Conservation (phyloP, 2,797 vertebrate genomes). For the Macroramphosus scolopax region DNA sequence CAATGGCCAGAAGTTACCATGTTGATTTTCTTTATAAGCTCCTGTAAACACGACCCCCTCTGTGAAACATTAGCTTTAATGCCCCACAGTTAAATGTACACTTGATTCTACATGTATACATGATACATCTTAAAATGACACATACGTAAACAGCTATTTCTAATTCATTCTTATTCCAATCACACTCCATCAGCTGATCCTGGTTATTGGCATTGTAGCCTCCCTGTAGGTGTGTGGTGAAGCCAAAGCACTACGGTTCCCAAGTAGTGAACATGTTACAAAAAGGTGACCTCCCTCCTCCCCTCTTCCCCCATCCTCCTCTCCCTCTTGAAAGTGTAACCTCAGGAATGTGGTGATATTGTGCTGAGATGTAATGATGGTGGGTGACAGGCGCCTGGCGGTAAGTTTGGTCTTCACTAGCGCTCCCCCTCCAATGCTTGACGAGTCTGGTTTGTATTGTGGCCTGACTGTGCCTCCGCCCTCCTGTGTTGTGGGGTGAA, state of each 20-base stretch:
- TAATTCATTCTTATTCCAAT: too few species aligned
- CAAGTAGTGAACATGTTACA: conserved; percentile 55
- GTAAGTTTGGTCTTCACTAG: conserved; percentile 79
- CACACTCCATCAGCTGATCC: conserved; percentile 28
- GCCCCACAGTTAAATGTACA: conserved; percentile 10
- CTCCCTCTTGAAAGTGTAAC: conserved; percentile 67
- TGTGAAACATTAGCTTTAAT: conserved; percentile 14
- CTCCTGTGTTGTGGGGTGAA: conserved; percentile 68
- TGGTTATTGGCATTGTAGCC: conserved; percentile 42
- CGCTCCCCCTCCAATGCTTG: conserved; percentile 56
- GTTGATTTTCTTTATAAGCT: conserved; percentile 42
- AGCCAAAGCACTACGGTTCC: conserved; percentile 49
- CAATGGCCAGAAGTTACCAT: conserved; percentile 57
- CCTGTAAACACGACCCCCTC: conserved; percentile 21
- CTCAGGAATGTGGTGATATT: conserved; percentile 75
- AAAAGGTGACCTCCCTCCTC: conserved; percentile 46
- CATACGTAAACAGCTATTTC: not conserved
- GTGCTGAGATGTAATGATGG: conserved; percentile 81
- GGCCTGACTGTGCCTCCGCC: conserved; percentile 62
- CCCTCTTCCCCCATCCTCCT: conserved; percentile 34
- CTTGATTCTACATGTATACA: conserved; percentile 4
- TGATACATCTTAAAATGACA: conserved; percentile 2
- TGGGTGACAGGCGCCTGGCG: conserved; percentile 72
- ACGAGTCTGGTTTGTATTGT: conserved; percentile 67
- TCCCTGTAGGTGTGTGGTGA: conserved; percentile 51